Base-by-base conservation (phyloP, 2,113 vertebrate genomes). In the Todiramphus chloris region DNA sequence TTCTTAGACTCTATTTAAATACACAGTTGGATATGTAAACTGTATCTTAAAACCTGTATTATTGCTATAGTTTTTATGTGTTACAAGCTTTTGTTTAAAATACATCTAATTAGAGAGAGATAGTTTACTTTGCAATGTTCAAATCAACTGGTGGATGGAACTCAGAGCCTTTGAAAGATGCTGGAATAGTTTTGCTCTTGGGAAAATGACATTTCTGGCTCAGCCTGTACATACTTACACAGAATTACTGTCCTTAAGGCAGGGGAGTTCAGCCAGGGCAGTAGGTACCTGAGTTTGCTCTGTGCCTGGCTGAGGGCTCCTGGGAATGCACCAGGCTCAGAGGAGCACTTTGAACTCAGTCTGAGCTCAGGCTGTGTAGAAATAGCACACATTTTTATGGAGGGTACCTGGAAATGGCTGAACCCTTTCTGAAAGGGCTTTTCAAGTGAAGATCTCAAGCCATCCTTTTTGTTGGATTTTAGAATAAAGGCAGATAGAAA, bases 171-270 rank as follows among this genome's bases (percentile, higher is more conserved):
- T 80, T 72, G 41, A 76, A 59, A 78, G 35, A 25, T 1, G 2
- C 28, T 69, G 33, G 19, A 69, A 60, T 58, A 63, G 15, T 75
- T 91, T 76, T 56, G 17, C 25, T 91, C 37, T 41, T n/a, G 53
- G 72, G 59, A 75, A 83, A 89, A 53, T 13, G 4, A 25, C 13
- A 44, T 72, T 67, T 76, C 37, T 91, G 46, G 14, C 33, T 89
- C 19, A 70, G 30, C 10, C 60, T 83, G 8, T 55, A 50, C 50
- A 69, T 25, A 19, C 9, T 75, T 86, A 14, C 16, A 23, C 17
- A 23, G 51, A 89, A 66, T 5, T 53, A 27, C 50, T 14, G 11
- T 0, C 1, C 16, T 53, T n/a, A 63, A 27, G 0, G 1, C 8
- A 35, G 24, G 6, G 30, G 16, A 80, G 25, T 39, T 66, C 62